Percentiles rank a stretch among this genome's conserved stretches.
Evolutionary conservation across 2,888 invertebrate species (phyloP).

Genomic region (Aproaerema taeniolella): DNA sequence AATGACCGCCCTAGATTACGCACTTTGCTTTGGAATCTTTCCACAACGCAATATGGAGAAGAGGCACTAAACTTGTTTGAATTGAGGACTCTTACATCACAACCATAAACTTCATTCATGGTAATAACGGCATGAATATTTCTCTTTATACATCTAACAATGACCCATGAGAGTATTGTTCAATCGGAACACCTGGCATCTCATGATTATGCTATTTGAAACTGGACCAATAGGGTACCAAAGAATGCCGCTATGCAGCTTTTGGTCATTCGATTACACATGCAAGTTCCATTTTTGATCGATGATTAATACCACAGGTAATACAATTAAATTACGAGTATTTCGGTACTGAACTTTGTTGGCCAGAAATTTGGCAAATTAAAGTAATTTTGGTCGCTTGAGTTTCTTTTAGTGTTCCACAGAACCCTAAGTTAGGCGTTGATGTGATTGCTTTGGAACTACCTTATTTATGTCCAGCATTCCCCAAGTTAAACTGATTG

Average conservation of each 20-base stretch:
- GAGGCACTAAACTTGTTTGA: slow-evolving; percentile 6
- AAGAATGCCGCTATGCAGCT: slow-evolving; percentile 24
- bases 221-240: slow-evolving; percentile 23
- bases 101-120: slow-evolving; percentile 12
- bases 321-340: too few relatives aligned
- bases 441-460: too few relatives aligned
- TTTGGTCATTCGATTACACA: slow-evolving; percentile 14
- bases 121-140: slow-evolving; percentile 11
- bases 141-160: slow-evolving; percentile 9
- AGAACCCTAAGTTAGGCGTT: too few relatives aligned
- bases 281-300: slow-evolving; percentile 3
- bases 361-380: too few relatives aligned
- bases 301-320: too few relatives aligned
- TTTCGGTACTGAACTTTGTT: too few relatives aligned
- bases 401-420: too few relatives aligned
- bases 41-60: slow-evolving; percentile 20
- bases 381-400: too few relatives aligned
- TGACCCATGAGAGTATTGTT: slow-evolving; percentile 12
- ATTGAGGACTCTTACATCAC: slow-evolving; percentile 10
- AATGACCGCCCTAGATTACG: slow-evolving; percentile 39
- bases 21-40: slow-evolving; percentile 27
- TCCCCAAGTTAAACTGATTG: too few relatives aligned
- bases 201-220: too few relatives aligned
- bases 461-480: too few relatives aligned
- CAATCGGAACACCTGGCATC: slow-evolving; percentile 26